A percentile compares a stretch with the other conserved stretches of the same genome.
These are phyloP conservation scores for Chesias legatella DNA, from an alignment of 2,888 invertebrate species.

Conservation along the genomic window DNA sequence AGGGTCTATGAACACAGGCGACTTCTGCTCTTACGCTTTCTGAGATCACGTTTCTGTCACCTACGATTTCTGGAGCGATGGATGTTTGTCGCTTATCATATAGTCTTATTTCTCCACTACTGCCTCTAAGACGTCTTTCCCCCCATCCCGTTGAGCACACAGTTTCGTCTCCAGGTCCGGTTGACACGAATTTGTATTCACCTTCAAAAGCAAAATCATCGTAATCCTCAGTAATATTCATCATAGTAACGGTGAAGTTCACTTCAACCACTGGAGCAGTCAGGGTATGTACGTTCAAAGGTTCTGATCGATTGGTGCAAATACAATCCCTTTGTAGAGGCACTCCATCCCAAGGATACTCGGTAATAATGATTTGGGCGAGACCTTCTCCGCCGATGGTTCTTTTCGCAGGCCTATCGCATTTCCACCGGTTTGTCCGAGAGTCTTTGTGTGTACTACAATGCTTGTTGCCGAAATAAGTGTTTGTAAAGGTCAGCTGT, in stretches of 20 bases:
- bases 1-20: conserved; percentile 86
- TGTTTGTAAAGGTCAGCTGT: conserved; percentile 84
- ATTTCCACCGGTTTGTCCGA: conserved; percentile 84
- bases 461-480: conserved; percentile 84
- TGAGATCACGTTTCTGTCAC: conserved; percentile 73
- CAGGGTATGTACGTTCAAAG: conserved; percentile 83
- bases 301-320: conserved; percentile 85
- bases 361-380: conserved; percentile 82
- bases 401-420: conserved; percentile 77
- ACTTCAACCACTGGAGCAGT: conserved; percentile 86
- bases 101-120: conserved; percentile 86
- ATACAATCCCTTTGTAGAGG: conserved; percentile 86
- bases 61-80: conserved; percentile 65
- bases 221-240: conserved; percentile 91
- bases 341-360: conserved; percentile 85
- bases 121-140: conserved; percentile 83
- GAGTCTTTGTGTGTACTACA: conserved; percentile 85
- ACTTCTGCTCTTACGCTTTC: conserved; percentile 78
- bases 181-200: conserved; percentile 83
- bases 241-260: conserved; percentile 86
- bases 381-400: conserved; percentile 75
- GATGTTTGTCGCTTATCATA: conserved; percentile 80
- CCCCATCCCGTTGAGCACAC: conserved; percentile 84
- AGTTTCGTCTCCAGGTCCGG: conserved; percentile 77
- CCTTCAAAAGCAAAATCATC: conserved; percentile 89